Percentiles rank a stretch among this genome's conserved stretches.
phyloP scores from a whole-genome alignment of 64 coral and sea anemone genomes.

The Platygyra sinensis region DNA sequence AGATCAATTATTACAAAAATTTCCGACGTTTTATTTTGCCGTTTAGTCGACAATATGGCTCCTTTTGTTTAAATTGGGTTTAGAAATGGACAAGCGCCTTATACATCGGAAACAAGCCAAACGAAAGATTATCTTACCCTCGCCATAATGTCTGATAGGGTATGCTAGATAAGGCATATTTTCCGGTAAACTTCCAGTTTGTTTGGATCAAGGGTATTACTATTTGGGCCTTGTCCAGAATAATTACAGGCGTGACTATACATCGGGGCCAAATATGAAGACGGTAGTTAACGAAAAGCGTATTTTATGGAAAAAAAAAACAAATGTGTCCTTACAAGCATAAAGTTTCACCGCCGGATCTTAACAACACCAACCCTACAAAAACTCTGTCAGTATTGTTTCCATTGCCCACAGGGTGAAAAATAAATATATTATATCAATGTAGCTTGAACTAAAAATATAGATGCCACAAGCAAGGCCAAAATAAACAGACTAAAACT shows the following conservation, averaged over 20 bases:
- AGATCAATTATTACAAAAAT: constrained; percentile 7
- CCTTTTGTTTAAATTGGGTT: neutral
- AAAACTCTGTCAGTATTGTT: constrained; percentile 16
- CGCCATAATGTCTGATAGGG: constrained; percentile 1
- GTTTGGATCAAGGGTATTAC: constrained; percentile 3
- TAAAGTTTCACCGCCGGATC: neutral
- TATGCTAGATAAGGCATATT: constrained; percentile 8
- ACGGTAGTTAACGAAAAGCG: too few relatives aligned
- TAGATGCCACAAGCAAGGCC: neutral
- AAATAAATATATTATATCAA: constrained; percentile 29
- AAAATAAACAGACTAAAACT: constrained; percentile 40
- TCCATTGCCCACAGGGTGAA: constrained; percentile 32
- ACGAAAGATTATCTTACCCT: constrained; percentile 19
- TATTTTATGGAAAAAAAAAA: too few relatives aligned
- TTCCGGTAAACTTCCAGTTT: constrained; percentile 3
- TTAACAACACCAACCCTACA: neutral
- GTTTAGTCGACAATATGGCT: neutral
- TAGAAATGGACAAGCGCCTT: neutral
- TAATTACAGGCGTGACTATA: neutral
- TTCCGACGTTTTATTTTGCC: constrained; percentile 2
- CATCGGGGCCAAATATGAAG: too few relatives aligned
- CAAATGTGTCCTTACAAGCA: too few relatives aligned
- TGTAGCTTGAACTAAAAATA: constrained; percentile 29
- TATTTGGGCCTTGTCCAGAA: neutral
- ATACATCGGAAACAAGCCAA: constrained; percentile 4